These are phyloP conservation scores for Apodemia zela DNA, from an alignment of 2,888 invertebrate species.

Conservation along the genomic window DNA sequence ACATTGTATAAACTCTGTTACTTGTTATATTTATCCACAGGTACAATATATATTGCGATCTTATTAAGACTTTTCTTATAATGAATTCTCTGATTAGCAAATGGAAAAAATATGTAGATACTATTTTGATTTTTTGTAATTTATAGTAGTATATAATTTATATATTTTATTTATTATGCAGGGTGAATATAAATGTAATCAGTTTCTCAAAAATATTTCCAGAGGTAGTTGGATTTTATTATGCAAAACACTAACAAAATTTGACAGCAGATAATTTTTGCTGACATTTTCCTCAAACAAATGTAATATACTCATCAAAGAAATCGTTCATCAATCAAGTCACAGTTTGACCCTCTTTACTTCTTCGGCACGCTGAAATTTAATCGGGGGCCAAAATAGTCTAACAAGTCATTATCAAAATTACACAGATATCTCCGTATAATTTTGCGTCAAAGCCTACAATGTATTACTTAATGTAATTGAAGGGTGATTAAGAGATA, in stretches of 20 bases:
- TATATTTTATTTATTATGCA: too few species aligned
- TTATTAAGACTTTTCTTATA: too few species aligned
- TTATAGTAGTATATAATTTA: too few species aligned
- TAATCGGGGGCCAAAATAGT: background rate
- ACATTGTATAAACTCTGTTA: too few species aligned
- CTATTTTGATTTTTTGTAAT: too few species aligned
- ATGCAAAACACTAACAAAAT: background rate
- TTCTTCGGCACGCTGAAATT: constrained; percentile 1
- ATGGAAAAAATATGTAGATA: too few species aligned
- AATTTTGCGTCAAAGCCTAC: background rate
- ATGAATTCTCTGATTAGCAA: too few species aligned
- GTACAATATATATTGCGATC: too few species aligned
- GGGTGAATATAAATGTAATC: background rate
- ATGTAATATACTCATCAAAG: constrained; percentile 8
- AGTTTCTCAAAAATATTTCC: background rate
- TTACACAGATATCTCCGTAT: background rate
- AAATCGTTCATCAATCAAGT: constrained; percentile 16
- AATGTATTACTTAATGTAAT: background rate
- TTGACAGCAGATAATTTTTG: background rate
- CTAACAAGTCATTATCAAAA: constrained; percentile 11
- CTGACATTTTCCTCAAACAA: background rate
- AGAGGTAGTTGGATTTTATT: background rate
- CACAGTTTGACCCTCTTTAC: constrained; percentile 5
- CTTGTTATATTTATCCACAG: too few species aligned
- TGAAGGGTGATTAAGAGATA: background rate